Conservation (phyloP, 2,113 vertebrate genomes). For the Ovis canadensis region DNA sequence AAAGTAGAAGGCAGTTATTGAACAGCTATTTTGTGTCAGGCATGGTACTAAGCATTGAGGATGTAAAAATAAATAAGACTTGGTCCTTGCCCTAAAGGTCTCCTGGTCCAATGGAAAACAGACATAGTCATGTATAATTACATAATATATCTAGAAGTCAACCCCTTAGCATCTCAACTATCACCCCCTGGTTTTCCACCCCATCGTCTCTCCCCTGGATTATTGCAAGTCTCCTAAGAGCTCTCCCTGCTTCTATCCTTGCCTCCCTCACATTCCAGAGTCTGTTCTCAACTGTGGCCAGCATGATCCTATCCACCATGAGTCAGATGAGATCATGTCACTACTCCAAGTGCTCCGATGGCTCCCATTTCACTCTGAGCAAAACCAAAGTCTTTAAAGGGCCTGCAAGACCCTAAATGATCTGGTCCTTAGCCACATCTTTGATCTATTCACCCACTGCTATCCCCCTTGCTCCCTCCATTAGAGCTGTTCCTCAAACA, state of each 20-base stretch:
- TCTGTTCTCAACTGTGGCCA: not conserved
- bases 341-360: not conserved
- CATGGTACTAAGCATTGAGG: not conserved
- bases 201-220: not conserved
- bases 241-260: not conserved
- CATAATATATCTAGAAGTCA: not conserved
- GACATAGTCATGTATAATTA: not conserved
- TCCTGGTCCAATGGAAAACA: not conserved
- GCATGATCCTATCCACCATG: not conserved
- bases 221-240: not conserved
- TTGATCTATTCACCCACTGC: not conserved
- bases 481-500: not conserved
- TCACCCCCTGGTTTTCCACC: not conserved
- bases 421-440: not conserved
- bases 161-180: not conserved
- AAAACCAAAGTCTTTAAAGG: constrained; percentile 24
- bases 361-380: not conserved
- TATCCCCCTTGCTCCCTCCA: not conserved
- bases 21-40: not conserved
- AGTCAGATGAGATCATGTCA: constrained; percentile 13
- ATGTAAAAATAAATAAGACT: not conserved
- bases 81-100: not conserved
- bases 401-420: not conserved
- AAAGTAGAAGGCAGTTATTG: not conserved
- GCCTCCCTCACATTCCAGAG: not conserved